Evolutionary conservation across 2,113 vertebrate species (phyloP).

Genomic region (Sorex fumeus): DNA sequence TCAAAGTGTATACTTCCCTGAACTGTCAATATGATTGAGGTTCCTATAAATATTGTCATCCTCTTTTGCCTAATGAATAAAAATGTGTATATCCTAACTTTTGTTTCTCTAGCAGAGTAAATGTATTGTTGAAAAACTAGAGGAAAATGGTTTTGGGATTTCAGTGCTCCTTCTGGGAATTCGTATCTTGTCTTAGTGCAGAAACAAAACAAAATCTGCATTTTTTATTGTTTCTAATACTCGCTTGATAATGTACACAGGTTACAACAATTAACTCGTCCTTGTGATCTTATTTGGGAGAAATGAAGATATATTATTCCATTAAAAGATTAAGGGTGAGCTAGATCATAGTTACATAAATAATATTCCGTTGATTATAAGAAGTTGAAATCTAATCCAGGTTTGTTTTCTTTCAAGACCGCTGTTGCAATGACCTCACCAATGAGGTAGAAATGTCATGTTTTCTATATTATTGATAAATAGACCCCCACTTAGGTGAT

Average conservation of each 20-base stretch:
- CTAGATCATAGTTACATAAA: not conserved
- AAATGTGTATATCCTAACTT: not conserved
- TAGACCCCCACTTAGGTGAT: not conserved
- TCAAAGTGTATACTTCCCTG: not conserved
- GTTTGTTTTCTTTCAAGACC: not conserved
- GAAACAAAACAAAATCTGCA: not conserved
- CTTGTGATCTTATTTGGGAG: not conserved
- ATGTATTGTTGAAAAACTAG: not conserved
- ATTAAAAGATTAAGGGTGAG: not conserved
- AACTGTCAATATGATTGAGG: not conserved
- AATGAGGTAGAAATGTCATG: not conserved
- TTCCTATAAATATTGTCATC: not conserved
- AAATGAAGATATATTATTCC: not conserved
- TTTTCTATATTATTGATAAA: not conserved
- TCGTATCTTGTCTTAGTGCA: not conserved
- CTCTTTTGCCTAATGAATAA: not conserved
- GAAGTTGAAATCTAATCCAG: not conserved
- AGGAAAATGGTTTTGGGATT: not conserved
- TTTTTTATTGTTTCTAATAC: not conserved
- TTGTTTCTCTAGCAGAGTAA: not conserved
- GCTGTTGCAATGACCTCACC: not conserved
- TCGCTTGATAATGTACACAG: not conserved
- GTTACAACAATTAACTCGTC: not conserved
- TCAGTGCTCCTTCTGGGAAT: not conserved
- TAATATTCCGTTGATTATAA: too few relatives aligned